Evolutionary conservation across 2,888 invertebrate genomes (phyloP), one percentile per base, ranked within the genome.

Genomic region (Lochmaea crataegi): DNA sequence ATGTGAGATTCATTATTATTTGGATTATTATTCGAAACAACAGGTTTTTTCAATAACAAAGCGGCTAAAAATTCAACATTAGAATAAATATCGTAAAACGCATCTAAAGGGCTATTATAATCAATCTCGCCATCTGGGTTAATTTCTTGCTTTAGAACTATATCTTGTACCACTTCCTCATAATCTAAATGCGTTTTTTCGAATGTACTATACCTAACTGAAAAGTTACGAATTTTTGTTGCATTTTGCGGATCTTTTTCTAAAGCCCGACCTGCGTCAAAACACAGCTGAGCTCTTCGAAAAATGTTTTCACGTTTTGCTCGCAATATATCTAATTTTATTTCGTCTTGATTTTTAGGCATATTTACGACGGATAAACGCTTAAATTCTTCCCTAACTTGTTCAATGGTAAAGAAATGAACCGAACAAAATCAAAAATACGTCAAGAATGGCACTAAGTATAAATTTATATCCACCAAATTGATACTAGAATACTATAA

Each of bases 271-370:
- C 64, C 64, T 0, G 45, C 64, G 38, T 64, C 64, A 16, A 41
- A 64, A 64, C 64, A 64, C n/a, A 64, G 42, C 9, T 64, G 64
- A 42, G 16, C 45, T 42, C 64, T 41, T 38, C 64, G 45, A 64
- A 64, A 64, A 16, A 45, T 41, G 10, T 42, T 64, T n/a, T 64
- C 45, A 5, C 64, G 4, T 65, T 65, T 65, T 12, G 22, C 6
- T 18, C 9, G 3, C 1, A 57, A 26, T 22, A 9, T 4, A 14
- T 57, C 57, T 22, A 57, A 57, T 57, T 57, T 57, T 56, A 56
- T 10, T 56, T 56, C 18, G 18, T 56, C 18, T 56, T 56, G 22
- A n/a, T 18, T 9, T 16, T 56, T 56, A 16, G 56, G 56, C 56
- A 56, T 56, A n/a, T 56, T 56, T 26, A 26, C 26, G 3, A 26